Evolutionary conservation across 2,888 invertebrate species (phyloP), one percentile per base, ranked within the genome.

Genomic region (Harpalus rubripes): DNA sequence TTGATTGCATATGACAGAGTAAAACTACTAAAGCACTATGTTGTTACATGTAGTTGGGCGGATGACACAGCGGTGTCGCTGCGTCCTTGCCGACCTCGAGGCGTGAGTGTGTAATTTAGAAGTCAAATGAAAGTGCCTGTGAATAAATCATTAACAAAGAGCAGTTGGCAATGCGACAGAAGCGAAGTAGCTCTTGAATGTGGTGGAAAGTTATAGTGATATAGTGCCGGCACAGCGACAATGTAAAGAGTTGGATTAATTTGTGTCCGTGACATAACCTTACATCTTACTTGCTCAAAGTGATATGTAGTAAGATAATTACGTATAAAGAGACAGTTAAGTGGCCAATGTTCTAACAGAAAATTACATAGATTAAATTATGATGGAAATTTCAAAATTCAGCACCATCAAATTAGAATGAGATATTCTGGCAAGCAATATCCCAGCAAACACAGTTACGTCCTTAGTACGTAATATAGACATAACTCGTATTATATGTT

Each of bases 91-190:
- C 44, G 44, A 52, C 44, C 44, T 12, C 44, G 44, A 52, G 78
- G 18, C 32, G 63, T 15, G 59, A 63, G 76, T 65, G 78, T 78
- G 78, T 78, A 84, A 84, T 84, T 84, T 84, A 84, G 84, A 84
- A 84, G 84, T 84, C 84, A 84, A 84, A 84, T 84, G 84, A 84
- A 84, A 84, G 84, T 84, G 84, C 18, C 78, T 84, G 84, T 84
- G 84, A 84, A 84, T 84, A 84, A 84, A 84, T 84, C 78, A 84
- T 84, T 84, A 84, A 76, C 78, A 84, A 84, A 84, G 84, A 78
- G 63, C 78, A 84, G 74, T 61, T 83, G 83, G 58, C 41, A 44
- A 41, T 6, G 22, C 41, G 81, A 81, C 81, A 56, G 16, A 32
- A 68, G 68, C 68, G 39, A n/a, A 32, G 65, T 26, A 65, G 32